Conservation (phyloP, 2,797 vertebrate species). For the Apogon hyalosoma region DNA sequence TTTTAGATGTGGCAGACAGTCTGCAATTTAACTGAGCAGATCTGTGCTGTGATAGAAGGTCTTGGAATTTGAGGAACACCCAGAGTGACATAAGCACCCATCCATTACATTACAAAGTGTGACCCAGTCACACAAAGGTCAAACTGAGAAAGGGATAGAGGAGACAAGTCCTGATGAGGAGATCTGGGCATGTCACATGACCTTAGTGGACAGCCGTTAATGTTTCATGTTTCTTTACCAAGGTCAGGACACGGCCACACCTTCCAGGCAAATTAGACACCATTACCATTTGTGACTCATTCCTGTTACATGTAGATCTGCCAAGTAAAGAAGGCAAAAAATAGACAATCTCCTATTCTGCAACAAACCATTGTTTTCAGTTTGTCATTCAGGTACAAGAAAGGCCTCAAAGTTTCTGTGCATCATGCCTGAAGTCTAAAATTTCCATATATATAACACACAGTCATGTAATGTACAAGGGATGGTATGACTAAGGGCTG, state of each 20-base stretch:
- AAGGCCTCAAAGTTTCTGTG: too few species aligned
- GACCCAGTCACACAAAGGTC: conserved; percentile 45
- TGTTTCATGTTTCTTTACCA: conserved; percentile 69
- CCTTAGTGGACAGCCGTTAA: conserved; percentile 45
- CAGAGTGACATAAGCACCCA: conserved; percentile 25
- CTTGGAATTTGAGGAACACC: conserved; percentile 38
- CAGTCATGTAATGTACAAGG: too few species aligned
- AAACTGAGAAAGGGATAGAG: conserved; percentile 41
- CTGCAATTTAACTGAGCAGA: background rate
- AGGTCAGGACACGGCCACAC: conserved; percentile 49
- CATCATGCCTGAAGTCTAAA: too few species aligned
- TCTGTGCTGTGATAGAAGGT: conserved; percentile 19
- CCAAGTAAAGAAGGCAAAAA: too few species aligned
- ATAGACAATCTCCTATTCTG: too few species aligned
- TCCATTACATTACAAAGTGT: conserved; percentile 40
- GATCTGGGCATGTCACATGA: conserved; percentile 58
- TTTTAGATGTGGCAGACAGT: background rate
- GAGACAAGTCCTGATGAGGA: conserved; percentile 42
- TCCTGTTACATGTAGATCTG: too few species aligned
- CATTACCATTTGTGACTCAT: background rate
- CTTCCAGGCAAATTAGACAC: conserved; percentile 39
- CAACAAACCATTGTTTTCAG: too few species aligned
- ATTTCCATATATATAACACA: too few species aligned
- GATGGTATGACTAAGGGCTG: too few species aligned
- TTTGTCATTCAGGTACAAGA: too few species aligned